Evolutionary conservation across 1,140 invertebrate genomes (phyloP), one percentile per base, ranked within the genome.

Genomic region (Zaprionus ornatus): DNA sequence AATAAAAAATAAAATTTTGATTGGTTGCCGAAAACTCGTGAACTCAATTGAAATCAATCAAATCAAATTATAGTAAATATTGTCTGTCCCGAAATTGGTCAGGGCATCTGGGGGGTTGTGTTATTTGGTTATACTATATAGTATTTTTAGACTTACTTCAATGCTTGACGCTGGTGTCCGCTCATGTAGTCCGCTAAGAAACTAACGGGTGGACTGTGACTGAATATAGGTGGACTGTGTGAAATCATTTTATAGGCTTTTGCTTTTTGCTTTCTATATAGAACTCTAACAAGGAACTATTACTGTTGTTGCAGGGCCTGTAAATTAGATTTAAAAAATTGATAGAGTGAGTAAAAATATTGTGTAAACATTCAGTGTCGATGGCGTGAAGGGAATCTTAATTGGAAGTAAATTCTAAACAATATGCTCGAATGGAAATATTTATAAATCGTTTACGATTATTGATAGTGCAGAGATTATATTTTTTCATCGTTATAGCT

Each of bases 211-310:
- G 94, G 95, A 90, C 94, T 95, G 93, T 94, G 94, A 69, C 94
- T 95, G 93, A 95, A 96, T 77, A 95, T 94, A 52, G 95, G 94
- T 72, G 95, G 95, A 93, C 94, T 95, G 90, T 96, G 95, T 19
- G 95, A 95, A 69, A 95, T 94, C 91, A 96, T 92, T 78, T 92
- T 92, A 85, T 85, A 83, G 75, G 69, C 45, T 50, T 69, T 35
- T 52, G 66, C 57, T 75, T 79, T 79, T 77, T 57, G 42, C 45
- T 80, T 62, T 66, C 55, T 80, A 67, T 27, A 73, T 67, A 73
- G 81, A 70, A 66, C 66, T 80, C 55, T 50, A 86, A 82, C 83
- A 87, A 80, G 83, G 83, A 86, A 82, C 82, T 86, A 42, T 68
- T 25, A 57, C 62, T 66, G 62, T 59, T 83, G 56, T 74, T 50